These are phyloP conservation scores for Laspeyria flexula DNA, from an alignment of 2,888 invertebrate genomes.

Conservation along the genomic window DNA sequence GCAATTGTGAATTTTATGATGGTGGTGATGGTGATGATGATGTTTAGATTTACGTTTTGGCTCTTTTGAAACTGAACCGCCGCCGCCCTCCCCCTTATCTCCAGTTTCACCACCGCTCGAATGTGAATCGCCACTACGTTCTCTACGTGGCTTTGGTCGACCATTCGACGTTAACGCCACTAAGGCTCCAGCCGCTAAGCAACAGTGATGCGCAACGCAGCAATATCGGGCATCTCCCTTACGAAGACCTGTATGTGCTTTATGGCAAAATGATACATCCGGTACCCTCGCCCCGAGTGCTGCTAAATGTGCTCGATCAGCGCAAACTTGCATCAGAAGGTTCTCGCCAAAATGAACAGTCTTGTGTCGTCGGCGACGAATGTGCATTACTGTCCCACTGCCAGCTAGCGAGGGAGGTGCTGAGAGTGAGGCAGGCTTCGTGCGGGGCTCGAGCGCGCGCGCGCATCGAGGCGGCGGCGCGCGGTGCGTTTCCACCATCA, in stretches of 20 bases:
- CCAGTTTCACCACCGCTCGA: slow-evolving; percentile 79
- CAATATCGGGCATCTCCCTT: slow-evolving; percentile 79
- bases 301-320: slow-evolving; percentile 87
- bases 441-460: slow-evolving; percentile 76
- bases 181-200: slow-evolving; percentile 75
- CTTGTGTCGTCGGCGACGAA: slow-evolving; percentile 90
- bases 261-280: slow-evolving; percentile 82
- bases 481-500: slow-evolving; percentile 85
- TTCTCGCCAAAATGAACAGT: slow-evolving; percentile 93
- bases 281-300: slow-evolving; percentile 81
- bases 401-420: slow-evolving; percentile 85
- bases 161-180: slow-evolving; percentile 72
- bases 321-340: slow-evolving; percentile 90
- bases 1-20: slow-evolving; percentile 77
- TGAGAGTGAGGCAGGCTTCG: slow-evolving; percentile 84
- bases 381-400: slow-evolving; percentile 84
- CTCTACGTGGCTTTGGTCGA: slow-evolving; percentile 69
- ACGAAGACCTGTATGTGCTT: slow-evolving; percentile 73
- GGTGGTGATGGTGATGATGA: slow-evolving; percentile 79
- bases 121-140: slow-evolving; percentile 79
- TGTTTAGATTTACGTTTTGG: slow-evolving; percentile 70
- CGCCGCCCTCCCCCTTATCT: slow-evolving; percentile 70
- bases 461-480: slow-evolving; percentile 79
- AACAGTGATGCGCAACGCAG: slow-evolving; percentile 83
- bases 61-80: slow-evolving; percentile 58